Evolutionary conservation across 1,140 invertebrate species (phyloP), one percentile per base, ranked within the genome.

Genomic region (Trichomalopsis sarcophagae): DNA sequence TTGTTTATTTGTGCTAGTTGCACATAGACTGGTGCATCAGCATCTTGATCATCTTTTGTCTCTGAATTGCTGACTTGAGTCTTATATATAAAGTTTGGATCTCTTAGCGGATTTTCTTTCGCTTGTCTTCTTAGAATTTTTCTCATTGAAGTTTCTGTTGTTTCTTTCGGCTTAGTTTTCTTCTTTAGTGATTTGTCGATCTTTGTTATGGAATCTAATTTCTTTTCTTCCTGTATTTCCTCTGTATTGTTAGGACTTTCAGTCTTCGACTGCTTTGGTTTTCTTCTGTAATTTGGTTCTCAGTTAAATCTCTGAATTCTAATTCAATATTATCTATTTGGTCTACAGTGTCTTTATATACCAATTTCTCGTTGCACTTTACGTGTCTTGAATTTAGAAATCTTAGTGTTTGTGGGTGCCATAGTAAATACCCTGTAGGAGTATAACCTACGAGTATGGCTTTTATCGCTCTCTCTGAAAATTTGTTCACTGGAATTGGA

Each of bases 381-480:
- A 81, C 68, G 13, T 80, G 33, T 81, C 68, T 14, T 2, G 79
- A 81, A 11, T 14, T 44, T 10, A 71, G 7, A 47, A 73, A 27
- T 81, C 23, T 73, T n/a, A 10, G 11, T 27, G 66, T 68, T 30
- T n/a, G 44, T 81, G 66, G 79, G 14, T 81, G 36, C 36, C 17
- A 81, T 21, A 81, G 23, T 47, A 81, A n/a, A 27, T 81, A 81
- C 2, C 79, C 17, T 11, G n/a, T 50, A 6, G n/a, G n/a, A 7
- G 40, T 23, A 23, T 47, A 81, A 0, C 66, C n/a, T 44, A 71
- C 40, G 21, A 71, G 17, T 47, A 81, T 50, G 40, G 17, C n/a
- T 71, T 71, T 81, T 9, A 81, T 13, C 40, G 66, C 68, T 81
- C 23, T 71, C 23, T 44, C 66, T n/a, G 36, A 69, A 47, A 81